Percentiles rank a stretch among this genome's conserved stretches.
phyloP scores from a whole-genome alignment of 2,888 invertebrate genomes.

The Rambutsinella grinnellia region DNA sequence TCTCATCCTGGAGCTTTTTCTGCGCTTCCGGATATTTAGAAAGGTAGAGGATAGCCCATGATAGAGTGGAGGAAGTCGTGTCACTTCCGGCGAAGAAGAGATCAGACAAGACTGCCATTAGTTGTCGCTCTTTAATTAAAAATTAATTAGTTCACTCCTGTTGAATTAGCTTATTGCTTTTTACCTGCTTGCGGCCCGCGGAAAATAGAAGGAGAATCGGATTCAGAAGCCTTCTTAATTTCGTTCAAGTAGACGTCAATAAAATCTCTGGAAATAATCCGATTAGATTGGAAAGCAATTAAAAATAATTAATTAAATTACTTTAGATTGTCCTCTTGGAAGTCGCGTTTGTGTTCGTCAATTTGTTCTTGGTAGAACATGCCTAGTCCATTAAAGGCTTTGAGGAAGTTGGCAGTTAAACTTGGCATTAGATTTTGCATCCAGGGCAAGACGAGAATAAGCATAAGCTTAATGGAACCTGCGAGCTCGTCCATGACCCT shows the following conservation, averaged over 20 bases:
- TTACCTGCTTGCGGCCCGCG: no score
- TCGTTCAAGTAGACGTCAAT: not conserved
- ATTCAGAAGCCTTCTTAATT: not conserved
- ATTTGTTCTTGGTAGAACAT: no score
- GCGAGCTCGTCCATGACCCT: no score
- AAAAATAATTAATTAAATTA: not conserved
- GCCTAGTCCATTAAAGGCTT: no score
- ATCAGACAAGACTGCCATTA: constrained; percentile 13
- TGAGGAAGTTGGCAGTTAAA: no score
- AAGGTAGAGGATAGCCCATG: constrained; percentile 35
- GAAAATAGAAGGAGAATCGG: no score
- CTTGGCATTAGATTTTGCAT: no score
- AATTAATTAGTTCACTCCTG: not conserved
- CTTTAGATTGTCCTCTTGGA: constrained; percentile 2
- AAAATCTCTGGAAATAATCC: not conserved
- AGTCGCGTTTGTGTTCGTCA: not conserved
- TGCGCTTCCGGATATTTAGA: constrained; percentile 29
- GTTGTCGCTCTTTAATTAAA: constrained; percentile 1
- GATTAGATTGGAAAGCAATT: no score
- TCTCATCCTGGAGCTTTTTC: constrained; percentile 30
- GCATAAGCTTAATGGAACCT: no score
- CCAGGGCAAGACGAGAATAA: no score
- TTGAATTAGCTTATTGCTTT: not conserved
- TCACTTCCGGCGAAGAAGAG: constrained; percentile 37
- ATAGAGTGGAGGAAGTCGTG: constrained; percentile 6